A percentile compares a stretch with the other conserved stretches of the same genome.
Conservation (phyloP, 2,888 invertebrate species). For the Sminthurides aquaticus region DNA sequence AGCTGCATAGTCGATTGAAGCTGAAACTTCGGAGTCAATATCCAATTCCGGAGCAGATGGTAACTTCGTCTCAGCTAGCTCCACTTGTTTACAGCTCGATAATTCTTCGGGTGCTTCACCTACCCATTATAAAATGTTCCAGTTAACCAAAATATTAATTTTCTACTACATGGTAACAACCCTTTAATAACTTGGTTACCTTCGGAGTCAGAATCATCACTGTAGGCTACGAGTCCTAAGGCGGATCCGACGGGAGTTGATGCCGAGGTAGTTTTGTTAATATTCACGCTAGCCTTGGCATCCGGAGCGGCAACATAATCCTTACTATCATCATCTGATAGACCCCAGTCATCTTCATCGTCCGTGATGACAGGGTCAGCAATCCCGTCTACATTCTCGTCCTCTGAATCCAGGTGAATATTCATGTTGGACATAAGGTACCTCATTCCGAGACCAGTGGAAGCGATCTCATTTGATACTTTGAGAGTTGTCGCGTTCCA, state of each 20-base stretch:
- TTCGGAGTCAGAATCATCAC: slow-evolving; percentile 15
- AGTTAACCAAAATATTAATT: too few species aligned
- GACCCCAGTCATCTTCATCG: slow-evolving; percentile 2
- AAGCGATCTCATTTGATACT: slow-evolving; percentile 6
- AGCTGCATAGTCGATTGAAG: too few species aligned
- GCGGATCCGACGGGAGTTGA: not conserved
- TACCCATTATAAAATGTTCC: too few species aligned
- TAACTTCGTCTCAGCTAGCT: too few species aligned
- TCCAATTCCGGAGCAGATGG: too few species aligned
- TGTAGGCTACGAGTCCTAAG: slow-evolving; percentile 15
- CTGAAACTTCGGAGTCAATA: too few species aligned
- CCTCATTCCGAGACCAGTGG: slow-evolving; percentile 1
- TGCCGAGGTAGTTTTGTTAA: not conserved
- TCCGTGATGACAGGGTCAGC: not conserved
- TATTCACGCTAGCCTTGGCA: not conserved
- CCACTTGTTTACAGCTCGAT: too few species aligned
- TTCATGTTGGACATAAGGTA: slow-evolving; percentile 17
- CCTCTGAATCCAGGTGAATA: slow-evolving; percentile 4
- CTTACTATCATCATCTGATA: not conserved
- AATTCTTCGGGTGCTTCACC: too few species aligned
- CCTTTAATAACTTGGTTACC: too few species aligned
- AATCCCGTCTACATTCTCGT: slow-evolving; percentile 20
- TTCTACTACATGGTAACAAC: too few species aligned
- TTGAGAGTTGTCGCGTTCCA: slow-evolving; percentile 13
- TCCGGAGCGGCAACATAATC: not conserved